These are phyloP conservation scores for Bathynomus jamesi DNA, from an alignment of 1,140 invertebrate species.

Conservation along the genomic window DNA sequence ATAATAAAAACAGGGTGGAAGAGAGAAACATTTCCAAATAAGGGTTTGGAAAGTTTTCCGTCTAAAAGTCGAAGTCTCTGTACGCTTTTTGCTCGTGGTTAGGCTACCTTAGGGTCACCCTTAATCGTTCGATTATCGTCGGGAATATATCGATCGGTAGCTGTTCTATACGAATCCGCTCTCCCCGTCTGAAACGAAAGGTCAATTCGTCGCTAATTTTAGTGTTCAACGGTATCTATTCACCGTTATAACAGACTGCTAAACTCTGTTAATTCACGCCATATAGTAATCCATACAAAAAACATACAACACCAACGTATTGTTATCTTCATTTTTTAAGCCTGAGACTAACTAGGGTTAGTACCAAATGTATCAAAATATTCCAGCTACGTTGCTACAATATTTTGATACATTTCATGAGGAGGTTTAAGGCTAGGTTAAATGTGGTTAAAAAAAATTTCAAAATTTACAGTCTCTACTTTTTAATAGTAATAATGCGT, in stretches of 20 bases:
- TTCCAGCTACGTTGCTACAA: not conserved
- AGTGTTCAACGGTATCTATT: not conserved
- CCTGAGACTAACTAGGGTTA: not conserved
- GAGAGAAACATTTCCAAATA: no score
- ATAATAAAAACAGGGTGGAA: no score
- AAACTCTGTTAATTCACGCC: not conserved
- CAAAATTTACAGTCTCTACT: no score
- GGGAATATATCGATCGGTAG: slow-evolving; percentile 74
- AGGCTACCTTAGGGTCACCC: slow-evolving; percentile 76
- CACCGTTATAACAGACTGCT: not conserved
- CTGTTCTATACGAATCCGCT: slow-evolving; percentile 86
- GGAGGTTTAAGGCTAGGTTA: no score
- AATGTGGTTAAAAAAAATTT: no score
- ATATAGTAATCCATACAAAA: not conserved
- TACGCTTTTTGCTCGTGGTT: not conserved
- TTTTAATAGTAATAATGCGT: no score
- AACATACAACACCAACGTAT: not conserved
- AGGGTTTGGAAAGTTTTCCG: no score
- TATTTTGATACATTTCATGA: no score
- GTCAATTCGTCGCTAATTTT: not conserved
- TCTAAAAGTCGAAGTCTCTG: not conserved
- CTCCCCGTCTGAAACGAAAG: slow-evolving; percentile 71
- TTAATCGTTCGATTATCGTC: slow-evolving; percentile 90
- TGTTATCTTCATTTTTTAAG: no score
- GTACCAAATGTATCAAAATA: not conserved